phyloP scores from a whole-genome alignment of 1,140 invertebrate species.

The Bombus difficillimus region DNA sequence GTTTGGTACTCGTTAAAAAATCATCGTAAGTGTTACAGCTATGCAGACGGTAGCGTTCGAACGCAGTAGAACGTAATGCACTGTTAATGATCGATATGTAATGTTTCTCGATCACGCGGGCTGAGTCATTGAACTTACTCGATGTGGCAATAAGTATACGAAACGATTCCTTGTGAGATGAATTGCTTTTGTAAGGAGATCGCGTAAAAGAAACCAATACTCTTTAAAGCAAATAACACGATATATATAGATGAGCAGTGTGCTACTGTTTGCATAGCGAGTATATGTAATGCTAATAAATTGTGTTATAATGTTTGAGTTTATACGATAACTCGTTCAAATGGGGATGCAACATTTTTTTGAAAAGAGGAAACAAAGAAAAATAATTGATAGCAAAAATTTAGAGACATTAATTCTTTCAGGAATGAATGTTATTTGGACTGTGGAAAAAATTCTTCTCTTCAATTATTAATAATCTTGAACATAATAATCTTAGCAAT shows the following conservation, averaged over 20 bases:
- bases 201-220: slow-evolving; percentile 1
- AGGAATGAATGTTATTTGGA: not conserved
- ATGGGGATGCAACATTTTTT: not conserved
- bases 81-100: slow-evolving; percentile 28
- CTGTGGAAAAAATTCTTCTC: not conserved
- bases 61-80: not conserved
- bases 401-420: not conserved
- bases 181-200: not conserved
- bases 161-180: not conserved
- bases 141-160: not conserved
- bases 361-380: not conserved
- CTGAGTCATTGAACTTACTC: slow-evolving; percentile 2
- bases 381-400: not conserved
- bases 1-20: not conserved
- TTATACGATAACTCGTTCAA: not conserved
- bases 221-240: not conserved
- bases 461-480: too few species aligned
- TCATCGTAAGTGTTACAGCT: not conserved
- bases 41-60: not conserved
- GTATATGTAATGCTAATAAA: not conserved
- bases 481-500: too few species aligned
- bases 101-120: slow-evolving; percentile 14
- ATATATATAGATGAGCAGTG: not conserved
- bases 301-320: not conserved
- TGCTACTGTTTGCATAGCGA: slow-evolving; percentile 5